Percentiles rank a stretch among this genome's conserved stretches.
Evolutionary conservation across 1,140 invertebrate genomes (phyloP).

Genomic region (silkworm (Bombyx mori)): DNA sequence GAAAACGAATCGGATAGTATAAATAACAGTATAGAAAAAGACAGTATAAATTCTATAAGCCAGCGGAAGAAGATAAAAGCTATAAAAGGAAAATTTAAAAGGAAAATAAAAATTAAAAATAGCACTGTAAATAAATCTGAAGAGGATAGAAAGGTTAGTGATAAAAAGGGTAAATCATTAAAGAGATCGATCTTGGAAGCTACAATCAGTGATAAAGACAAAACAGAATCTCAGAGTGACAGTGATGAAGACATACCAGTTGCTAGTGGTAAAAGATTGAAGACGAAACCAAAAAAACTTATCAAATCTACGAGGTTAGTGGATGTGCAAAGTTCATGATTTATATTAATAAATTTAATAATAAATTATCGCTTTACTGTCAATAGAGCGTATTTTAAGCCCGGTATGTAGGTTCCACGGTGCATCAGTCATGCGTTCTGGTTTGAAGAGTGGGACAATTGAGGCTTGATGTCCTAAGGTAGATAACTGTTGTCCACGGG

Average conservation of each 20-base stretch:
- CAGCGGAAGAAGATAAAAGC: constrained; percentile 62
- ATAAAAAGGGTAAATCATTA: constrained; percentile 49
- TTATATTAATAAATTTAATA: neutral
- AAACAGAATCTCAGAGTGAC: constrained; percentile 66
- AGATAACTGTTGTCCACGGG: too few relatives aligned
- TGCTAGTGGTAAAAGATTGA: constrained; percentile 53
- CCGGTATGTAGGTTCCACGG: too few relatives aligned
- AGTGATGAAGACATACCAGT: constrained; percentile 57
- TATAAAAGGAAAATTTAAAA: constrained; percentile 53
- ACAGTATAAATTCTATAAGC: constrained; percentile 29
- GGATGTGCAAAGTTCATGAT: neutral
- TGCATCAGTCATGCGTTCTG: too few relatives aligned
- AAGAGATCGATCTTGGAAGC: constrained; percentile 51
- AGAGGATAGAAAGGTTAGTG: constrained; percentile 32
- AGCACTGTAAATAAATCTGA: constrained; percentile 27
- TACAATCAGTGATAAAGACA: constrained; percentile 51
- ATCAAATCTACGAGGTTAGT: constrained; percentile 50
- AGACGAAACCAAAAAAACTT: constrained; percentile 65
- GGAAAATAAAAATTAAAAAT: constrained; percentile 36
- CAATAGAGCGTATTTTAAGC: too few relatives aligned
- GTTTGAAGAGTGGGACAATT: too few relatives aligned
- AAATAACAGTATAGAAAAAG: constrained; percentile 27
- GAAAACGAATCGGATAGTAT: constrained; percentile 30
- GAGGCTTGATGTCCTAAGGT: too few relatives aligned
- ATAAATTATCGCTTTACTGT: too few relatives aligned